Base-by-base conservation (phyloP, 2,888 invertebrate genomes). In the Prostheceraeus crozeri region DNA sequence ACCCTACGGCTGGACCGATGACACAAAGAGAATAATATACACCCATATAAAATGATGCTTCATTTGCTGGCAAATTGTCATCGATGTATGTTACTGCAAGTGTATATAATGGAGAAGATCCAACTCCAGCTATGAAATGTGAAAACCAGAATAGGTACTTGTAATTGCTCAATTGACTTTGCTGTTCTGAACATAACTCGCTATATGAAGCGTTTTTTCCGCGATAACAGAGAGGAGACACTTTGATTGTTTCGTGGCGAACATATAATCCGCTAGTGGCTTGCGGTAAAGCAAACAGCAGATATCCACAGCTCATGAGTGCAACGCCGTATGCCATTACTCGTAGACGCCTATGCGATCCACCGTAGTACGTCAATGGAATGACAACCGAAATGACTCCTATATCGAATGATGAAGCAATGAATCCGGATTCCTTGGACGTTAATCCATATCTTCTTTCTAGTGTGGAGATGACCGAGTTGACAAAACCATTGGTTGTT, bases 1-100 rank as follows among this genome's bases (percentile, higher is more conserved):
- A 55, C 10, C 55, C 55, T 14, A 55, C 21, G 2, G 55, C 55
- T 1, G 55, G 55, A 19, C 55, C 55, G 3, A 55, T 55, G 4
- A 14, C 36, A 10, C 33, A 35, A n/a, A 35, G 14, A 25, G 21
- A 25, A 3, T 31, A 14, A 19, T 31, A 35, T 33, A 55, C 74
- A 87, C 88, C 88, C 63, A 88, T 79, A 76, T 87, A 88, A 55
- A 89, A 83, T 0, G 88, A 85, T 25, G 86, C 86, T 82, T 86
- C 85, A 73, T 86, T 84, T 73, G 84, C 85, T 31, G 85, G 84
- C 4, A 89, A 85, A 72, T 87, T 88, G 76, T 89, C 89, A 75
- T 89, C 89, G 65, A 89, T 81, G 73, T 84, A 89, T 0, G 89
- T 86, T 64, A 88, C 85, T 31, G 87, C 88, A 51, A 90, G 82